Evolutionary conservation across 2,113 vertebrate genomes (phyloP).

Genomic region (Carassius gibelio): DNA sequence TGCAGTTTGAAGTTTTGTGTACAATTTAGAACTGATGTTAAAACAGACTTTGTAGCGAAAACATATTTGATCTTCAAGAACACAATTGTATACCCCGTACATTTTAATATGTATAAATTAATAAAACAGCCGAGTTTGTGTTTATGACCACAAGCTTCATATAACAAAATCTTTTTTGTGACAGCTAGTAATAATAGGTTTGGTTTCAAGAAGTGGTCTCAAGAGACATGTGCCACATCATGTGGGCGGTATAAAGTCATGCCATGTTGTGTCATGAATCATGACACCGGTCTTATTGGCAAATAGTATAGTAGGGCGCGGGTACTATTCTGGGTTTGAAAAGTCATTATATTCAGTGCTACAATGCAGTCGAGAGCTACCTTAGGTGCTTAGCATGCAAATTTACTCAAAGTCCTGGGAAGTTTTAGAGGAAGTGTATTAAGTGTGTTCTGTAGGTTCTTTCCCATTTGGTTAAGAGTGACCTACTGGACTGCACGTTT

Average conservation of each 20-base stretch:
- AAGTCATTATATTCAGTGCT: slow-evolving; percentile 6
- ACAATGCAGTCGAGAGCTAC: background rate
- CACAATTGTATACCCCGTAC: background rate
- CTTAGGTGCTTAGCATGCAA: background rate
- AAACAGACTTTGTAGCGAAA: background rate
- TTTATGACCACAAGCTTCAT: background rate
- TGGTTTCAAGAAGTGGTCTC: background rate
- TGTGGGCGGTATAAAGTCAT: background rate
- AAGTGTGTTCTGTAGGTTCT: background rate
- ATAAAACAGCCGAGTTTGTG: background rate
- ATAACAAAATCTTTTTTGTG: background rate
- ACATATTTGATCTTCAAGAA: background rate
- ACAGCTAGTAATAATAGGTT: background rate
- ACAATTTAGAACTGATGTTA: background rate
- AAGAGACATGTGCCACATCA: background rate
- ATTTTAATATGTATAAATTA: background rate
- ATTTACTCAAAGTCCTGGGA: background rate
- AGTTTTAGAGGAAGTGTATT: slow-evolving; percentile 31
- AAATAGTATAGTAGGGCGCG: background rate
- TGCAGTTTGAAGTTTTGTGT: background rate
- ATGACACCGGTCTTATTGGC: background rate
- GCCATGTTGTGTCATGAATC: background rate
- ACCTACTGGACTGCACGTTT: background rate
- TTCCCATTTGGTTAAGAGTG: slow-evolving; percentile 3
- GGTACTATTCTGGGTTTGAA: background rate